These are phyloP conservation scores for Malacosoma neustria DNA, from an alignment of 2,888 invertebrate genomes.

Conservation along the genomic window DNA sequence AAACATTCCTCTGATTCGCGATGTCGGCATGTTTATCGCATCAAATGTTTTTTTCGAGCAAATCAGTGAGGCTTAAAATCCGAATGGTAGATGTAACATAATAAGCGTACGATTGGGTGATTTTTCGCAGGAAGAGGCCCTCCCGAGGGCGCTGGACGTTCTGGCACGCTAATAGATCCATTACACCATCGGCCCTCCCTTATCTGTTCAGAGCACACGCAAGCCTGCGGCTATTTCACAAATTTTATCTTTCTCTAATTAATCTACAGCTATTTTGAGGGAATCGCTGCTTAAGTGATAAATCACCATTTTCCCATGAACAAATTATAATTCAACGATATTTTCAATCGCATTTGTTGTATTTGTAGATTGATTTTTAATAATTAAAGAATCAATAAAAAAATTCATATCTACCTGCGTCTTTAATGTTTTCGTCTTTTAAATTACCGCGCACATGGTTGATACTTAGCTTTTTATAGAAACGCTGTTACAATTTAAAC, in stretches of 20 bases:
- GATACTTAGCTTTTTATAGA: no score
- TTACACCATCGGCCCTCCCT: constrained; percentile 50
- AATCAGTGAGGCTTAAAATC: constrained; percentile 30
- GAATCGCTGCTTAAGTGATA: constrained; percentile 60
- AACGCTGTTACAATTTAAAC: no score
- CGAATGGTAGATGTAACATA: constrained; percentile 31
- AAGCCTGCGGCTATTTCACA: constrained; percentile 52
- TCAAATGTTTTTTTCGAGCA: constrained; percentile 36
- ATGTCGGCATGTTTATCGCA: constrained; percentile 41
- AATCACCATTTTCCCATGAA: constrained; percentile 48
- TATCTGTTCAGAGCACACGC: constrained; percentile 58
- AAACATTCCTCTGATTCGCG: constrained; percentile 25
- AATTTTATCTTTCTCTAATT: constrained; percentile 68
- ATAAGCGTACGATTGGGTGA: constrained; percentile 34
- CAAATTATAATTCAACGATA: constrained; percentile 52
- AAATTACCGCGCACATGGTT: no score
- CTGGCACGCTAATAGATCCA: constrained; percentile 51
- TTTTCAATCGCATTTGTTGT: no score
- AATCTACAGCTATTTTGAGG: constrained; percentile 59
- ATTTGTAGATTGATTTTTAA: no score
- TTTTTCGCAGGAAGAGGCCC: constrained; percentile 39
- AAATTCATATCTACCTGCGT: no score
- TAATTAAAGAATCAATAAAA: no score
- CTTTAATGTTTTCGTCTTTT: no score
- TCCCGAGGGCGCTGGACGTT: constrained; percentile 24